Conservation (phyloP, 35 echinoderm and acorn worm genomes). For the Apostichopus californicus region DNA sequence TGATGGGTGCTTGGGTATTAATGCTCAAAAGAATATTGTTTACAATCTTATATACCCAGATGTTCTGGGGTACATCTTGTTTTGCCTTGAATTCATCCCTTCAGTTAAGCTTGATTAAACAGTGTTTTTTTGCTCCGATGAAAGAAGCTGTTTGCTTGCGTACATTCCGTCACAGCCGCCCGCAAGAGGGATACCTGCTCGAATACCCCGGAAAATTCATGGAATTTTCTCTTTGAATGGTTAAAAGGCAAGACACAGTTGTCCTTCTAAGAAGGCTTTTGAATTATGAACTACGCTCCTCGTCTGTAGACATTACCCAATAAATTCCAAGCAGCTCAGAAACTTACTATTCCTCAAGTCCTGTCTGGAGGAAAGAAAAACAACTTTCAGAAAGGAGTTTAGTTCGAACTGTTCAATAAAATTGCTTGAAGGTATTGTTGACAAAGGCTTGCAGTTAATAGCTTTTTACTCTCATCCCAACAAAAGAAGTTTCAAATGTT, state of each 20-base stretch:
- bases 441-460: not conserved
- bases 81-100: not conserved
- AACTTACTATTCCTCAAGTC: not conserved
- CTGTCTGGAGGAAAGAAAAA: not conserved
- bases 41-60: not conserved
- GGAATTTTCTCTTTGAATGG: not conserved
- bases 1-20: not conserved
- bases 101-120: not conserved
- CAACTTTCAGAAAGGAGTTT: not conserved
- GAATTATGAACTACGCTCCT: too few species aligned
- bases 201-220: not conserved
- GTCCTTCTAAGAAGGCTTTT: too few species aligned
- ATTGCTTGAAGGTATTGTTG: not conserved
- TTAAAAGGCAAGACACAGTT: not conserved
- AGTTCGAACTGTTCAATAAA: not conserved
- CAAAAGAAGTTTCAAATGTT: not conserved
- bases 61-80: not conserved
- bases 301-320: too few species aligned
- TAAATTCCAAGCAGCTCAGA: too few species aligned
- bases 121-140: not conserved
- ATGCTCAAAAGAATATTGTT: not conserved
- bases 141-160: not conserved
- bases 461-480: not conserved
- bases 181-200: not conserved
- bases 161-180: not conserved